phyloP scores from a whole-genome alignment of 2,797 vertebrate genomes.

The Helostoma temminkii region DNA sequence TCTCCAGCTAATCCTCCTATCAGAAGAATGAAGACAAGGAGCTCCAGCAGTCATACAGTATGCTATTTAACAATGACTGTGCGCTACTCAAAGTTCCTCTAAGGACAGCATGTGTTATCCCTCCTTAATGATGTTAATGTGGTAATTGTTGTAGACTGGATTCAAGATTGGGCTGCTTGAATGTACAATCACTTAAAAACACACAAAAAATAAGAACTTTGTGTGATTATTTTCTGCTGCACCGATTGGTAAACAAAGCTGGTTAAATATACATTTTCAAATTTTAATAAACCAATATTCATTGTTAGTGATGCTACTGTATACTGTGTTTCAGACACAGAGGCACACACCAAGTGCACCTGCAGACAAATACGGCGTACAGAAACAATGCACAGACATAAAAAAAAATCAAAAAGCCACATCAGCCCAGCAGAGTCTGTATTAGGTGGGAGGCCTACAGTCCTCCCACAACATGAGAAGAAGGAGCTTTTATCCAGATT shows the following conservation, averaged over 20 bases:
- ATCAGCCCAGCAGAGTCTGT: constrained; percentile 8
- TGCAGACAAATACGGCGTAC: constrained; percentile 17
- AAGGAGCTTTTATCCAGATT: constrained; percentile 40
- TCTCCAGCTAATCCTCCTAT: constrained; percentile 74
- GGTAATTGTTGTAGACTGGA: constrained; percentile 59
- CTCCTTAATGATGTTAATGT: constrained; percentile 60
- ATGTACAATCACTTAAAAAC: constrained; percentile 75
- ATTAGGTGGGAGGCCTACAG: constrained; percentile 10
- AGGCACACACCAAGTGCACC: constrained; percentile 9
- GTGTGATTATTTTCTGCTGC: constrained; percentile 53
- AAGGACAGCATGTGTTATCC: constrained; percentile 48
- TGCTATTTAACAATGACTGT: constrained; percentile 57
- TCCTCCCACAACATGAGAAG: constrained; percentile 26
- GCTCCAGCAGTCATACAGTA: constrained; percentile 55
- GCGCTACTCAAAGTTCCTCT: constrained; percentile 50
- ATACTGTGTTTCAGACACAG: constrained; percentile 22
- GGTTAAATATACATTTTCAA: constrained; percentile 38
- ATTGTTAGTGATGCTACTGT: constrained; percentile 27
- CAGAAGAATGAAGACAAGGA: constrained; percentile 62
- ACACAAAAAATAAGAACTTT: constrained; percentile 59
- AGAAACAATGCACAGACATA: not conserved
- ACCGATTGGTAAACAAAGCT: constrained; percentile 54
- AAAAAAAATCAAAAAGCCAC: constrained; percentile 23
- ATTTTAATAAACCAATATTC: constrained; percentile 36
- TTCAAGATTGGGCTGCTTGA: constrained; percentile 70